Base-by-base conservation (phyloP, 2,888 invertebrate genomes). In the Eristalis intricaria region DNA sequence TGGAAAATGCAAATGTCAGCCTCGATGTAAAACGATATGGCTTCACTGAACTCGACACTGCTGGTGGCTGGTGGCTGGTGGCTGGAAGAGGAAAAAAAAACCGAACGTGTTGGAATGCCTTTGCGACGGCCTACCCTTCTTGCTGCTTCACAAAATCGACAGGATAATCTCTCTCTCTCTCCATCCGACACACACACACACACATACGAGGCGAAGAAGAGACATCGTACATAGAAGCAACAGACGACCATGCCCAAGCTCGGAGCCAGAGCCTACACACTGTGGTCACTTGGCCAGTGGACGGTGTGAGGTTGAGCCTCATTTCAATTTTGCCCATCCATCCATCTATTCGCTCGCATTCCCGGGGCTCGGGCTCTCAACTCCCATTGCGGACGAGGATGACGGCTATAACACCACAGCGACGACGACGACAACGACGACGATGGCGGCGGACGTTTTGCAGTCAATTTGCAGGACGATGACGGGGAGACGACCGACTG, bases 401-500 rank as follows among this genome's bases (percentile, higher is more conserved):
- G 38, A 23, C 19, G 19, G 8, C 32, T 23, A 32, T 13, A 23
- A 8, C 60, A 38, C 70, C 60, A 75, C 76, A 63, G 63, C 73
- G 60, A 61, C 65, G 61, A 70, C 61, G 40, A 75, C 61, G 38
- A n/a, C 40, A 15, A 58, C 58, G 38, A 69, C 50, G 60, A 75
- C 75, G 50, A 5, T n/a, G 56, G 43, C 73, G 23, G 73, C 66
- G 66, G 68, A 65, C 63, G 83, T 63, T 87, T 87, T 84, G 76
- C 87, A 87, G 87, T 87, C 87, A 87, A 87, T 83, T 87, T 84
- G 84, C 87, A 83, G 83, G 83, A 71, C 78, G 78, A 82, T 68
- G 71, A 76, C 81, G 63, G 38, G 38, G 77, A 35, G 61, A 69
- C 74, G 60, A 71, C 78, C 81, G 83, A 73, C 84, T 80, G 38